Conservation (phyloP, 2,113 vertebrate genomes). For the Etheostoma cragini region DNA sequence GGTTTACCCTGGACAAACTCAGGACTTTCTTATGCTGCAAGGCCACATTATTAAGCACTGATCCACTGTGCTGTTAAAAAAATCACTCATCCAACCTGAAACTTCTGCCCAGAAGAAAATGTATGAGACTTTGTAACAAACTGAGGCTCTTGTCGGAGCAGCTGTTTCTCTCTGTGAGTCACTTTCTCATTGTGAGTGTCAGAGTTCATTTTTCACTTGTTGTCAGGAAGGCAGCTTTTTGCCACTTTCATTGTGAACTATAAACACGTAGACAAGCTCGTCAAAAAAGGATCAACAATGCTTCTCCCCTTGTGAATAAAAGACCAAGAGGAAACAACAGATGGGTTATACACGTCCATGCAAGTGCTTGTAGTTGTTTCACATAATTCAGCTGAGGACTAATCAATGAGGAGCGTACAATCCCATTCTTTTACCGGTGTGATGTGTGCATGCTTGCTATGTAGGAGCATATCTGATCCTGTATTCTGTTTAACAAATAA, state of each 20-base stretch:
- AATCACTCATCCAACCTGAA: constrained; percentile 21
- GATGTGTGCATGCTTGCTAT: neutral
- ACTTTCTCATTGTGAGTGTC: constrained; percentile 34
- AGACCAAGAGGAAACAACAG: neutral
- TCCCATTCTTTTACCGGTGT: constrained; percentile 1
- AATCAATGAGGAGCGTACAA: constrained; percentile 10
- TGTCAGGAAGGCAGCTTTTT: constrained; percentile 36
- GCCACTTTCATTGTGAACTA: constrained; percentile 22
- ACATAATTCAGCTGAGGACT: constrained; percentile 22
- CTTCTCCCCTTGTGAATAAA: neutral
- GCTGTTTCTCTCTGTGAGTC: constrained; percentile 18
- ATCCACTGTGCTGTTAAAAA: constrained; percentile 8
- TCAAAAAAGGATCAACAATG: constrained; percentile 16
- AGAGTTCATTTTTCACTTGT: constrained; percentile 43
- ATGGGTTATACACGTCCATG: neutral
- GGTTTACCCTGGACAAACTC: neutral
- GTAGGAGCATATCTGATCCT: neutral
- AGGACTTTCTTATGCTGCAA: neutral
- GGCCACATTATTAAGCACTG: constrained; percentile 1
- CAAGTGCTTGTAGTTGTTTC: constrained; percentile 7
- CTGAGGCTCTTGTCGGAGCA: constrained; percentile 8
- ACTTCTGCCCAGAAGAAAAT: constrained; percentile 19
- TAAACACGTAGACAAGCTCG: constrained; percentile 31
- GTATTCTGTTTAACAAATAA: neutral
- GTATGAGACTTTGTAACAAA: constrained; percentile 24